Percentiles rank a stretch among this genome's conserved stretches.
phyloP scores from a whole-genome alignment of 2,888 invertebrate species.

The Drosophila leonis region DNA sequence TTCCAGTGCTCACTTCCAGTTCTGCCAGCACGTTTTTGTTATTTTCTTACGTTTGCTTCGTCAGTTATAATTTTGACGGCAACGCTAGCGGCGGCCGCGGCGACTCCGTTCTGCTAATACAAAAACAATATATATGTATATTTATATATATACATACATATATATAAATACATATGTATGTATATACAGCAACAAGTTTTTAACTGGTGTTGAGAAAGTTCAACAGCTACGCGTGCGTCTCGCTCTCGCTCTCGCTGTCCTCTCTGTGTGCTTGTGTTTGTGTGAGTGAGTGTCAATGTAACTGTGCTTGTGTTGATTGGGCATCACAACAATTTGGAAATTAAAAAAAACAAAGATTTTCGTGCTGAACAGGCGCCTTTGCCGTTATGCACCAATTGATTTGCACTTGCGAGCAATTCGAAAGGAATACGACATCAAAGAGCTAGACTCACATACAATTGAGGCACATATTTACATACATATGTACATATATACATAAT shows the following conservation, averaged over 20 bases:
- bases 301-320: constrained; percentile 6
- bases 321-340: constrained; percentile 27
- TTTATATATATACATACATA: neutral
- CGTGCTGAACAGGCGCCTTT: constrained; percentile 29
- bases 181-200: constrained; percentile 52
- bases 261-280: neutral
- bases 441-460: constrained; percentile 11
- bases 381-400: constrained; percentile 41
- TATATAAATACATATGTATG: neutral
- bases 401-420: constrained; percentile 40
- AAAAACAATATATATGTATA: neutral
- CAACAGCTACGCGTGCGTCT: constrained; percentile 35
- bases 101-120: constrained; percentile 40
- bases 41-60: constrained; percentile 9
- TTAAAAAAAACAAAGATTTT: constrained; percentile 27
- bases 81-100: constrained; percentile 33
- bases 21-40: constrained; percentile 22
- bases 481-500: neutral
- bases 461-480: neutral
- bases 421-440: constrained; percentile 38
- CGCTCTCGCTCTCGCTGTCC: neutral
- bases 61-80: constrained; percentile 58
- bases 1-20: constrained; percentile 54
- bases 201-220: constrained; percentile 50
- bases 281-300: constrained; percentile 2